phyloP scores from a whole-genome alignment of 2,797 vertebrate genomes.

The Pangasius larnaudii region DNA sequence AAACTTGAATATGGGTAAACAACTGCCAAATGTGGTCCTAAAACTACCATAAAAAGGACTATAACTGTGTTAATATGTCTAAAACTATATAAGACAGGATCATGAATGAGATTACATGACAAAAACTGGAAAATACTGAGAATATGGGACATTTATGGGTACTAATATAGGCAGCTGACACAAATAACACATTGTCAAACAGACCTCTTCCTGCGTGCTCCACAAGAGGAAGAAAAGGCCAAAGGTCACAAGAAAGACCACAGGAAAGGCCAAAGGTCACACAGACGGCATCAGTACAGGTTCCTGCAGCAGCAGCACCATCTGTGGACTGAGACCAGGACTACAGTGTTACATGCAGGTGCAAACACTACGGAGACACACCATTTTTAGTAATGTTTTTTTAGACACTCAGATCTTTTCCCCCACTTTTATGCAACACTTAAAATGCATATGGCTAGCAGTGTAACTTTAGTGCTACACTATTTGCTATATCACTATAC shows the following conservation, averaged over 20 bases:
- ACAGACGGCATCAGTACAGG: background rate
- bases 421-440: background rate
- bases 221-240: background rate
- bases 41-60: background rate
- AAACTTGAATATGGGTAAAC: background rate
- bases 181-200: background rate
- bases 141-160: background rate
- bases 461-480: background rate
- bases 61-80: background rate
- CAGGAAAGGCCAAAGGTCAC: constrained; percentile 39
- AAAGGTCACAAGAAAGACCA: background rate
- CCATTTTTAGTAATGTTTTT: background rate
- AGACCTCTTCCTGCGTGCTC: background rate
- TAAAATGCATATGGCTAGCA: background rate
- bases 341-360: background rate
- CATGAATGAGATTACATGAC: background rate
- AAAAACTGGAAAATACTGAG: background rate
- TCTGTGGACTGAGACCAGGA: constrained; percentile 22
- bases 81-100: background rate
- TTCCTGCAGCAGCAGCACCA: constrained; percentile 33
- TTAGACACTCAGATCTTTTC: background rate
- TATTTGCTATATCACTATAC: background rate
- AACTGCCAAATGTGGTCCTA: background rate
- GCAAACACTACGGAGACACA: background rate
- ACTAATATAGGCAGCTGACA: background rate